Percentiles rank a stretch among this genome's conserved stretches.
These are phyloP conservation scores for Protobothrops flavoviridis DNA, from an alignment of 2,113 vertebrate genomes.

Conservation along the genomic window DNA sequence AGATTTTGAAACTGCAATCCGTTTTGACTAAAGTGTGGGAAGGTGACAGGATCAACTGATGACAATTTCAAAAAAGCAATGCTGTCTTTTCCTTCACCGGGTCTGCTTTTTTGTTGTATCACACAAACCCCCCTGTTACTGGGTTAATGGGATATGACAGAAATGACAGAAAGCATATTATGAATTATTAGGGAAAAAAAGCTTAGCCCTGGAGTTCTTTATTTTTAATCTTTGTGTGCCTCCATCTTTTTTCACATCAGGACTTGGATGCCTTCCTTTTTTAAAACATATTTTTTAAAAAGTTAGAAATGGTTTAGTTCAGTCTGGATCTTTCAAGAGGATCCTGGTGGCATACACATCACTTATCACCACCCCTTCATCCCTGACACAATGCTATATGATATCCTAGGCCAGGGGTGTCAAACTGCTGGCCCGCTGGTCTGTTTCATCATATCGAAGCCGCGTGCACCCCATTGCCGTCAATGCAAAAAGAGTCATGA, in stretches of 20 bases:
- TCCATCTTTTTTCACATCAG: background rate
- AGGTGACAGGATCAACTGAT: conserved; percentile 43
- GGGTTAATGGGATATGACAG: background rate
- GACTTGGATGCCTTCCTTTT: background rate
- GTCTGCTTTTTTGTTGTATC: conserved; percentile 32
- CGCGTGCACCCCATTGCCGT: no score
- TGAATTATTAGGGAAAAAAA: background rate
- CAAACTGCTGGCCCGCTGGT: no score
- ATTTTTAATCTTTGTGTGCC: background rate
- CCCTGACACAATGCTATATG: background rate
- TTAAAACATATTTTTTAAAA: background rate
- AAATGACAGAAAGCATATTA: background rate
- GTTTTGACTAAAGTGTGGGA: conserved; percentile 33
- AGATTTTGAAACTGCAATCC: conserved; percentile 61
- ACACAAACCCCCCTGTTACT: conserved; percentile 1
- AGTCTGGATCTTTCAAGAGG: background rate
- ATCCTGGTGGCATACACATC: background rate
- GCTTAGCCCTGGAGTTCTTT: background rate
- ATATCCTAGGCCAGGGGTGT: background rate
- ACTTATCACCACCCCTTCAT: background rate
- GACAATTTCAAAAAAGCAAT: background rate
- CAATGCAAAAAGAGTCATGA: no score
- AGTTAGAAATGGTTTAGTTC: background rate
- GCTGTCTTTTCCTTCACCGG: conserved; percentile 30
- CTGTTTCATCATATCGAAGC: no score